A percentile compares a stretch with the other conserved stretches of the same genome.
phyloP scores from a whole-genome alignment of 2,113 vertebrate genomes.

The Vulpes ferrilata region DNA sequence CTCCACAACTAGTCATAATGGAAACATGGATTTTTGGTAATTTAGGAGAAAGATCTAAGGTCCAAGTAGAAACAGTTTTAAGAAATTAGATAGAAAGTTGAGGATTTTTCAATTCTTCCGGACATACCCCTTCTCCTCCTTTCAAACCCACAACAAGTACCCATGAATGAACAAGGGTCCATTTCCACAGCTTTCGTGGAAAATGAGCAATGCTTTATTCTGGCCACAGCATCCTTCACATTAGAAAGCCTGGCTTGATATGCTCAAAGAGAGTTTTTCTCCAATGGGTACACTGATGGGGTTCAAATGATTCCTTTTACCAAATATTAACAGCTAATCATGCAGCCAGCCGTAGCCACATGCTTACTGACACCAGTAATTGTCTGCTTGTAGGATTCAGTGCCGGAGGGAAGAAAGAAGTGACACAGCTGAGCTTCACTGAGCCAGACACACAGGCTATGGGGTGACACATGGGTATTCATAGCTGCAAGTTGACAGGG shows the following conservation, averaged over 20 bases:
- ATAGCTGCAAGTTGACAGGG: conserved; percentile 13
- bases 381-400: conserved; percentile 69
- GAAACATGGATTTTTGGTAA: background rate
- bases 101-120: background rate
- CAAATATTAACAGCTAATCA: conserved; percentile 83
- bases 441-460: background rate
- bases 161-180: background rate
- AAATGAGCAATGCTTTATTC: conserved; percentile 59
- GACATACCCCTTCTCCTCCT: background rate
- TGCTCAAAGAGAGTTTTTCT: conserved; percentile 69
- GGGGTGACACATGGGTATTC: background rate
- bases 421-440: conserved; percentile 61
- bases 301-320: conserved; percentile 80
- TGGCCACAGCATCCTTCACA: conserved; percentile 39
- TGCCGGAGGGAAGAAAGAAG: conserved; percentile 65
- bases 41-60: background rate
- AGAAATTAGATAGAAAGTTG: background rate
- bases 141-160: background rate
- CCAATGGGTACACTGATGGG: conserved; percentile 61
- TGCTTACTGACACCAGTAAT: conserved; percentile 83
- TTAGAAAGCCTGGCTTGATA: conserved; percentile 28
- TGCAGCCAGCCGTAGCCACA: conserved; percentile 76
- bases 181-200: background rate
- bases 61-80: background rate
- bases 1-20: background rate